Base-by-base conservation (phyloP, 2,797 vertebrate species). In the Choloepus didactylus region DNA sequence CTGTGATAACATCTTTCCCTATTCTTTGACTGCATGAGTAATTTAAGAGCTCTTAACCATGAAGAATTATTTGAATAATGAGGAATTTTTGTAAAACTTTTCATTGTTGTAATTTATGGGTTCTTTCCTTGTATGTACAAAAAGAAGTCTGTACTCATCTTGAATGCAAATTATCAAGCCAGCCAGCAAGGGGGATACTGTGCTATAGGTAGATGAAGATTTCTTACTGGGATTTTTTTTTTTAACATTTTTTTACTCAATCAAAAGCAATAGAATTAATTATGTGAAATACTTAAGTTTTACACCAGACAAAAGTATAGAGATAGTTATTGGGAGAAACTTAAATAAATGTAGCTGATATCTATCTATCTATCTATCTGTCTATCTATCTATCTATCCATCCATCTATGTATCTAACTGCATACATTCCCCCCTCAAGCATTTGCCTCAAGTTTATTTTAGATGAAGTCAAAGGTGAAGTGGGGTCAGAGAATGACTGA, bases 271-370 rank as follows among this genome's bases (percentile, higher is more conserved):
- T 92, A 56, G 56, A 84, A 84, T 87, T 67, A 59, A 87, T 87
- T 81, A 75, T 56, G 9, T 31, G 19, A 92, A 87, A 85, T 90
- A 86, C 27, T 93, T 92, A 31, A 60, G 81, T 81, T 62, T 93
- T 38, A 87, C 8, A 29, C 2, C 27, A 77, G n/a, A 29, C 2
- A 54, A 66, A 91, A 85, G 18, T 82, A 75, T 60, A 56, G 59
- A 66, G 19, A 27, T 64, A 56, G 75, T 70, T 46, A n/a, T 59
- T 81, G 46, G 62, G 46, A 56, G 21, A 64, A 59, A 80, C 44
- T 86, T 51, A 69, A 56, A 59, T 94, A 19, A 73, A 49, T 51
- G 64, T 89, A 85, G 62, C 44, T 73, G 72, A 69, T 91, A 64
- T 79, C 44, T 64, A 23, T 62, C 3, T 60, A 38, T 35, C 35